Conservation (phyloP, 2,888 invertebrate genomes). For the Strigamia transsilvanica region DNA sequence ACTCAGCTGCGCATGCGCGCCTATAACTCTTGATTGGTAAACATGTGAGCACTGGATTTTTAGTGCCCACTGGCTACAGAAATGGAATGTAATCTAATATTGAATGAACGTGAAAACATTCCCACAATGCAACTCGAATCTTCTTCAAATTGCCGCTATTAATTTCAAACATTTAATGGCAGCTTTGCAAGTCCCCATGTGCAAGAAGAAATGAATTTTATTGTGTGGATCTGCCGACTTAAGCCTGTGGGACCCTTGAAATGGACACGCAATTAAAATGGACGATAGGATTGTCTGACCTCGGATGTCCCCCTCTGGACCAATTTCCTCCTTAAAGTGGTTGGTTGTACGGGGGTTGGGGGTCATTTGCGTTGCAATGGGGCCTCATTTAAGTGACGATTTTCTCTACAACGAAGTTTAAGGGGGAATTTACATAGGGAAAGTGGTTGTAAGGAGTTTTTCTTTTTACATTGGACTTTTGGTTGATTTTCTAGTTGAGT, state of each 20-base stretch:
- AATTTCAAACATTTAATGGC: neutral
- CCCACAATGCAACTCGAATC: neutral
- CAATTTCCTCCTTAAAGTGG: constrained; percentile 25
- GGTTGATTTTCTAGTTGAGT: constrained; percentile 23
- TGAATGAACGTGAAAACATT: neutral
- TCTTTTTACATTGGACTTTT: neutral
- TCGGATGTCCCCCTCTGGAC: neutral
- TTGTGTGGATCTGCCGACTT: constrained; percentile 26
- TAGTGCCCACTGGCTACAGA: neutral
- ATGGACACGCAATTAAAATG: constrained; percentile 39
- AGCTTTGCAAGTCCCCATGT: neutral
- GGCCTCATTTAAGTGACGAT: neutral
- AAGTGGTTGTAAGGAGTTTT: neutral
- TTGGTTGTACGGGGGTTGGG: neutral
- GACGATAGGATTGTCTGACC: constrained; percentile 1
- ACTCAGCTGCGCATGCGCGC: constrained; percentile 12
- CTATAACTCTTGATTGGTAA: constrained; percentile 18
- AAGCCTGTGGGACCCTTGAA: constrained; percentile 24
- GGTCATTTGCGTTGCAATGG: neutral
- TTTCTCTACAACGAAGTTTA: neutral
- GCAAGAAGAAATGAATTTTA: constrained; percentile 20
- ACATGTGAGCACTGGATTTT: neutral
- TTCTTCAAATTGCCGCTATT: neutral
- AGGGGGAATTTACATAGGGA: neutral
- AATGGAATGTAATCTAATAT: constrained; percentile 14